Evolutionary conservation across 2,113 vertebrate genomes (phyloP), one percentile per base, ranked within the genome.

Genomic region (Myrmecophaga tridactyla): DNA sequence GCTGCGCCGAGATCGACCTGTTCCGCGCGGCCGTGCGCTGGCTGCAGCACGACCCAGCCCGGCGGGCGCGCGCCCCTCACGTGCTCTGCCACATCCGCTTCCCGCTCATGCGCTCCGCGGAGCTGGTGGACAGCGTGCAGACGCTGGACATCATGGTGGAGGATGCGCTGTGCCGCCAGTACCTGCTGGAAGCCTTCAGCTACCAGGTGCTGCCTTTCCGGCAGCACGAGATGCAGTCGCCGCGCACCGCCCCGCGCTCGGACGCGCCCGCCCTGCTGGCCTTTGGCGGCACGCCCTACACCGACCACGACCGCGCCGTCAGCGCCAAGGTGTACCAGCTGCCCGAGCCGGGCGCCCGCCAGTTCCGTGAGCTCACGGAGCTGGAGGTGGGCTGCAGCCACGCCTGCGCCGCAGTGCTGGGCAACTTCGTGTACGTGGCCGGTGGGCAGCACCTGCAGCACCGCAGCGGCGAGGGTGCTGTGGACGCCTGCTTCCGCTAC

Each of bases 151-250:
- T 99, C 97, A 99, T 99, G 99, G 99, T 99, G 96, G 99, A 99
- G 94, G 99, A 99, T 0, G 99, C 99, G 73, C 90, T 98, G 43
- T 99, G 99, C 97, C 98, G 99, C 3, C 99, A 99, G 97, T 99
- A 99, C 95, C 98, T 99, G 87, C 98, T 99, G 9, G 99, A 99
- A 93, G 99, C 99, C 27, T 99, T 99, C 98, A 99, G 99, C 84
- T 99, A 99, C 98, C 99, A 99, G 98, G 99, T 99, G 96, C 98
- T 99, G 93, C 99, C 99, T 20, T 99, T 99, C 93, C 98, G 99
- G 20, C 99, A 99, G 98, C 99, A 99, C 0, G 99, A 99, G 97
- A 99, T 99, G 99, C 99, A 99, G 96, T 99, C 99, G 0, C 97
- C 98, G 0, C 98, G 99, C 51, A 99, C 99, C 0, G 90, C 98